A percentile compares a stretch with the other conserved stretches of the same genome.
phyloP scores from a whole-genome alignment of 1,140 invertebrate species.

The Radopholus similis region DNA sequence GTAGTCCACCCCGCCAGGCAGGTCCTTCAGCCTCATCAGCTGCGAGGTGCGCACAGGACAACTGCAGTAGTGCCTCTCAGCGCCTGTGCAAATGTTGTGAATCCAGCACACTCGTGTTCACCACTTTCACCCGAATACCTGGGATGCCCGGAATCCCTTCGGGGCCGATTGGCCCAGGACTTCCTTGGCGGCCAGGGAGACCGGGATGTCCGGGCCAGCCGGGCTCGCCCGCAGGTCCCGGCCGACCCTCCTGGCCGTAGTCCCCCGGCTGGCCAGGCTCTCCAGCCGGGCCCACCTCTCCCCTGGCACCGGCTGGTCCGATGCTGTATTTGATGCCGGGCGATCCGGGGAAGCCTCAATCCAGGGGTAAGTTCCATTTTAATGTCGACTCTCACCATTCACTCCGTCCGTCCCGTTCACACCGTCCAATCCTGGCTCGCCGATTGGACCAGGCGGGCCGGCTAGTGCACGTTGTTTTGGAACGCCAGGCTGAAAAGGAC shows the following conservation, averaged over 20 bases:
- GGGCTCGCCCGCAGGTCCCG: neutral
- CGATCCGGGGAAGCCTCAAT: constrained; percentile 1
- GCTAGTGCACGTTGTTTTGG: neutral
- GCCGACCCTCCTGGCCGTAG: neutral
- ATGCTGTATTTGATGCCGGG: constrained; percentile 10
- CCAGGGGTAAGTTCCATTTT: neutral
- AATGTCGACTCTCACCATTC: neutral
- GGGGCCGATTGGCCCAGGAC: constrained; percentile 10
- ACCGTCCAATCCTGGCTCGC: constrained; percentile 9
- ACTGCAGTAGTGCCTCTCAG: constrained; percentile 26
- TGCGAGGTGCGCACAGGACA: constrained; percentile 21
- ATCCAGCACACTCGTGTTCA: neutral
- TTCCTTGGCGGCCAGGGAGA: neutral
- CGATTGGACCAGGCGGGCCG: neutral
- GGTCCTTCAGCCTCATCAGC: constrained; percentile 11
- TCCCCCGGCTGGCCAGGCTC: constrained; percentile 15
- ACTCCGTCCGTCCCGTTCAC: neutral
- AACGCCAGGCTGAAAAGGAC: constrained; percentile 3
- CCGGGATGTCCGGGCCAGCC: constrained; percentile 1
- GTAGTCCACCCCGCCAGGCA: neutral
- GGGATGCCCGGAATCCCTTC: constrained; percentile 13
- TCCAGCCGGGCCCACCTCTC: constrained; percentile 6
- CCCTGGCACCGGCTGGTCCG: constrained; percentile 4
- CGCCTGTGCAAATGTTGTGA: constrained; percentile 17
- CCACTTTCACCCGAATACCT: neutral